phyloP scores from a whole-genome alignment of 2,113 vertebrate genomes.

The Lepisosteus oculatus region DNA sequence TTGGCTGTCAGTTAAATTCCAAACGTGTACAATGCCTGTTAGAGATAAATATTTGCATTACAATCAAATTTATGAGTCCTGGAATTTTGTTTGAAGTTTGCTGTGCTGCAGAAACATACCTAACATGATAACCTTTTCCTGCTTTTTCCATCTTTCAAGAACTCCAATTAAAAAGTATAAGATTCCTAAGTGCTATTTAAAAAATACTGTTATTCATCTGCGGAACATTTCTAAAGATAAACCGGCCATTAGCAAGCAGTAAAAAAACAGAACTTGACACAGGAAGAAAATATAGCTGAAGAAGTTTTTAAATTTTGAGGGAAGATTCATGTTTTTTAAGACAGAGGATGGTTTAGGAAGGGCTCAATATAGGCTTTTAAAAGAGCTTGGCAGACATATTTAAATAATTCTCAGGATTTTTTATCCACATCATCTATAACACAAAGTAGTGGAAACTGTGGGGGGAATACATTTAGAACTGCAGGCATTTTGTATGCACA shows the following conservation, averaged over 20 bases:
- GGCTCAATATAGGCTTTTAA: background rate
- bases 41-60: constrained; percentile 15
- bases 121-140: background rate
- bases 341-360: background rate
- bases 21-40: background rate
- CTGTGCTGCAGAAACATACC: background rate
- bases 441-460: no score
- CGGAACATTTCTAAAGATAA: constrained; percentile 19
- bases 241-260: constrained; percentile 14
- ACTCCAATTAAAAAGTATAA: constrained; percentile 15
- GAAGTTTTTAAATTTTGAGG: no score
- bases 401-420: no score
- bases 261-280: background rate
- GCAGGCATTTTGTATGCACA: no score
- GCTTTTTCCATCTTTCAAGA: background rate
- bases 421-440: no score
- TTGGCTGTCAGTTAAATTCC: constrained; percentile 6
- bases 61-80: constrained; percentile 7
- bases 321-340: background rate
- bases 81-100: background rate
- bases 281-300: no score
- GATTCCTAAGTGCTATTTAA: constrained; percentile 8
- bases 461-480: no score
- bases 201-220: background rate
- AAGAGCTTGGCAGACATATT: no score